Evolutionary conservation across 2,888 invertebrate species (phyloP), one percentile per base, ranked within the genome.

Genomic region (Cryptocephalus primarius): DNA sequence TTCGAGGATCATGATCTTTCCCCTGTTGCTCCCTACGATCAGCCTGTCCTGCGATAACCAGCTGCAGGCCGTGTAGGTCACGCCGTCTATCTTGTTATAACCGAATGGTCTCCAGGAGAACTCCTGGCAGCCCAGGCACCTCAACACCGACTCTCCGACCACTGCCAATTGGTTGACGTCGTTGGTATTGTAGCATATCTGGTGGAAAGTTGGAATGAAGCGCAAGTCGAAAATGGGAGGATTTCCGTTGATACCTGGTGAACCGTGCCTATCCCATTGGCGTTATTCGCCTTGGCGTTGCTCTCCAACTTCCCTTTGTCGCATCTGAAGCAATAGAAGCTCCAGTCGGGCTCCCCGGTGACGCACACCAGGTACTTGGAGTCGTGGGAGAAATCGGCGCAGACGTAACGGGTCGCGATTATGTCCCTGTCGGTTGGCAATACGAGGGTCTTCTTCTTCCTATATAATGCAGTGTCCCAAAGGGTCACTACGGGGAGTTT

Each of bases 21-120:
- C 90, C 48, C 78, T 80, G 46, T 76, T 75, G 0, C 90, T 89
- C 1, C 93, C 94, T 40, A 84, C 82, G 53, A 90, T 70, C n/a
- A 93, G 76, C 43, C 88, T 74, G 60, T 93, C 93, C 48, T 86
- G 76, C 2, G 85, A 82, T 39, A 94, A 66, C 88, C 93, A 95
- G 54, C 85, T 79, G 59, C 85, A 80, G 41, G 82, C 82, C 9
- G 83, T 81, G 55, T 89, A 81, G 50, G 80, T 75, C 45, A 85
- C 78, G 60, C 80, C 75, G 33, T 91, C 90, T 34, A 84, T 79
- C 66, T 91, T 92, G 53, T 85, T 80, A 71, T 84, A 89, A 9
- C 88, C 89, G 72, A 83, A 89, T 51, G 86, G 86, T 33, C 88
- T 78, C 81, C 90, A 85, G 9, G 82, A 78, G 3, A 80, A 83